Evolutionary conservation across 2,888 invertebrate species (phyloP), one percentile per base, ranked within the genome.

Genomic region (Mycalesis mineus): DNA sequence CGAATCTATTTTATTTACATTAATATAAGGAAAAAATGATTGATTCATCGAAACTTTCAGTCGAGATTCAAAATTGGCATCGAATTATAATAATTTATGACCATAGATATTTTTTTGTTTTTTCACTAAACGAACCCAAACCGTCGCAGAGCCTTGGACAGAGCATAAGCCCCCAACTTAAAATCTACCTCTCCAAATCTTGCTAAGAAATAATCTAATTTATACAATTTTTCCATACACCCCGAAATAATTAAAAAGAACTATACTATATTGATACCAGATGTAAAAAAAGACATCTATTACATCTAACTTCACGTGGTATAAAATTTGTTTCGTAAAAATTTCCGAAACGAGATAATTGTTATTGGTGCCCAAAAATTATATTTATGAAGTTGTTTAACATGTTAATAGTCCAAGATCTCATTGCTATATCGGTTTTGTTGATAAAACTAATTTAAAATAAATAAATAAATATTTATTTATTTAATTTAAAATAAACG

Each of bases 161-260:
- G 78, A 77, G 76, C 78, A 57, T 47, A 57, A 60, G 74, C 73
- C 77, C 73, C 65, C 2, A 65, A 78, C 82, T 82, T 81, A 82
- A 73, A 58, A 66, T 62, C 80, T 82, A 84, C 73, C 75, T 70
- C 73, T 72, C 75, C 75, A 74, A 74, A 37, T 82, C 78, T 82
- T 77, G 78, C 84, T 80, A 82, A 77, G 77, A 80, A 80, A 77
- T 80, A 81, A 72, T 66, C 84, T 85, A 88, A 80, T 87, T 88
- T 88, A 83, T 88, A 88, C 87, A 88, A 75, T 79, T 80, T 42
- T 86, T 75, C 86, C 88, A 82, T 86, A 87, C 86, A 88, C 87
- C 88, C 83, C 74, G 73, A 76, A 73, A 80, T 6, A 33, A 36
- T 22, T 4, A 78, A 79, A 75, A 75, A 77, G 73, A 68, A 65